phyloP scores from a whole-genome alignment of 1,140 invertebrate species.

The Megalonaias nervosa region DNA sequence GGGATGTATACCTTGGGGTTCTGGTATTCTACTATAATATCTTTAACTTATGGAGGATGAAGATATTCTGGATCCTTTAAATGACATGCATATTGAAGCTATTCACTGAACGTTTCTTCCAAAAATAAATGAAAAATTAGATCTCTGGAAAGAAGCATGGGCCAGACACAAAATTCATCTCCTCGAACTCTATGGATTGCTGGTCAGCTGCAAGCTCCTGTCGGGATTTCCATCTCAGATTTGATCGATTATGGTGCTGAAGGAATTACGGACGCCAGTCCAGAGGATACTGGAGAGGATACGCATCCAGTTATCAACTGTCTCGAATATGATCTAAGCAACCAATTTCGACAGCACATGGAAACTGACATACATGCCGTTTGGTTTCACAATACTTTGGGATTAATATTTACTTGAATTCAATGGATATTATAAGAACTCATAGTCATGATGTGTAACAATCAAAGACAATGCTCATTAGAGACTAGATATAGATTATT shows the following conservation, averaged over 20 bases:
- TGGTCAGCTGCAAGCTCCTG: constrained; percentile 9
- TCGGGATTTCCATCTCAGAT: too few relatives aligned
- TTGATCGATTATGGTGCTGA: constrained; percentile 4
- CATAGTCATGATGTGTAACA: too few relatives aligned
- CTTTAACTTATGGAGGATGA: constrained; percentile 36
- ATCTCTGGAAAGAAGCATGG: constrained; percentile 36
- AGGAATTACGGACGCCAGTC: neutral
- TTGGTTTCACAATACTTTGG: constrained; percentile 13
- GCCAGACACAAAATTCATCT: constrained; percentile 31
- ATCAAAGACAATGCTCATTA: too few relatives aligned
- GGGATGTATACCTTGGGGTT: constrained; percentile 19
- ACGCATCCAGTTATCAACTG: neutral
- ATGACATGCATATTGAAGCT: constrained; percentile 18
- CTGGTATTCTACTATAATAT: constrained; percentile 16
- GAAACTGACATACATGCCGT: neutral
- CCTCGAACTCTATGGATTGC: constrained; percentile 22
- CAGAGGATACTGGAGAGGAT: neutral
- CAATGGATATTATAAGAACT: constrained; percentile 6
- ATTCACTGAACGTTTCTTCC: constrained; percentile 21
- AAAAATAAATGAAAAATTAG: constrained; percentile 30
- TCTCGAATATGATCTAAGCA: neutral
- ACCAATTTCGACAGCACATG: neutral
- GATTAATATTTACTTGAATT: constrained; percentile 17
- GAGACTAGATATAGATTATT: too few relatives aligned
- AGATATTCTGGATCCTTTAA: constrained; percentile 31